phyloP scores from a whole-genome alignment of 2,113 vertebrate genomes.

The Calypte anna region DNA sequence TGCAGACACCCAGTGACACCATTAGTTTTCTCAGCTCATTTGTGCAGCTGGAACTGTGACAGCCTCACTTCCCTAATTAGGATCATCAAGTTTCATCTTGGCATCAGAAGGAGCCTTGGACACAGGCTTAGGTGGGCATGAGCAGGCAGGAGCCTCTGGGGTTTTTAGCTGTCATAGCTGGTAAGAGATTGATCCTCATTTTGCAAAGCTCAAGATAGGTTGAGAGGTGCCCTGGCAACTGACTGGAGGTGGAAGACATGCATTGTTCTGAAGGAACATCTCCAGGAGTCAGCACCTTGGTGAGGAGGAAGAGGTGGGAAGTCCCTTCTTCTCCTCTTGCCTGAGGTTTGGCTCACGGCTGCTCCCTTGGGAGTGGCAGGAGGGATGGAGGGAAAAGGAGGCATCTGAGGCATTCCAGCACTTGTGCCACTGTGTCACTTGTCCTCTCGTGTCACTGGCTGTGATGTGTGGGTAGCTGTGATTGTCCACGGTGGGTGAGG shows the following conservation, averaged over 20 bases:
- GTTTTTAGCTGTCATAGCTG: neutral
- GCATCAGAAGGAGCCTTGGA: neutral
- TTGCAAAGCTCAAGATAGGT: neutral
- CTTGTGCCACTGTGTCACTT: neutral
- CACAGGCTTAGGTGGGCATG: neutral
- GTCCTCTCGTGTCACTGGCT: neutral
- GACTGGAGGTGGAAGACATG: neutral
- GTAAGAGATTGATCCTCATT: rapidly evolving
- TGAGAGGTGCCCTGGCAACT: neutral
- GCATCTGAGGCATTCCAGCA: neutral
- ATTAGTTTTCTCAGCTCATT: conserved; percentile 17
- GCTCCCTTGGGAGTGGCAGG: neutral
- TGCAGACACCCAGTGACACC: conserved; percentile 17
- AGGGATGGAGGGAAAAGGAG: neutral
- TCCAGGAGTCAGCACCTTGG: neutral
- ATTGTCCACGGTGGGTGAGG: neutral
- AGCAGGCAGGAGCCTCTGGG: neutral
- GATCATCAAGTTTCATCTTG: neutral
- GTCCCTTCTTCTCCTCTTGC: neutral
- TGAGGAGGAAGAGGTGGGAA: neutral
- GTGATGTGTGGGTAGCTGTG: neutral
- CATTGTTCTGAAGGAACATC: neutral
- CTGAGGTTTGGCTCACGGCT: neutral
- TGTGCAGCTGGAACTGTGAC: neutral
- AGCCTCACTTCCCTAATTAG: conserved; percentile 2